phyloP scores from a whole-genome alignment of 2,888 invertebrate species.

The Tortricodes alternella region DNA sequence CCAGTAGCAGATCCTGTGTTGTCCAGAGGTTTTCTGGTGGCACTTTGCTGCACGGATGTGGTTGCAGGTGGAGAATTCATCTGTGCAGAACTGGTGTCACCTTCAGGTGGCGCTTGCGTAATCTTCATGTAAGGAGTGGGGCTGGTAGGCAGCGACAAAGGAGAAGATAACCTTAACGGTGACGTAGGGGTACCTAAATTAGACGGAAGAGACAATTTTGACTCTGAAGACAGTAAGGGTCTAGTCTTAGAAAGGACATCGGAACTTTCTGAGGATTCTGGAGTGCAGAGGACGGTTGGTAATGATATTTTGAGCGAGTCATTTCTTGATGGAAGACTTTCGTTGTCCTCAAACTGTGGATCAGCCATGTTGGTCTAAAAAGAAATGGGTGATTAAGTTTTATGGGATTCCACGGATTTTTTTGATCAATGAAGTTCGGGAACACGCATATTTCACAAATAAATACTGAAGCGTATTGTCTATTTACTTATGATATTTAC shows the following conservation, averaged over 20 bases:
- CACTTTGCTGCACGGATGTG: constrained; percentile 42
- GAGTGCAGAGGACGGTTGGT: constrained; percentile 69
- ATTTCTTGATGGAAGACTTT: constrained; percentile 44
- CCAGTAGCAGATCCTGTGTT: constrained; percentile 71
- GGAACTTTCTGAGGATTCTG: constrained; percentile 49
- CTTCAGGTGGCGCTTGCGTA: constrained; percentile 48
- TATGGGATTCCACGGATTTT: too few species aligned
- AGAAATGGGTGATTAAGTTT: constrained; percentile 36
- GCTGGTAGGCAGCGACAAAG: constrained; percentile 65
- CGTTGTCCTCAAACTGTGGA: constrained; percentile 37
- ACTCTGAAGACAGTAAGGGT: constrained; percentile 61
- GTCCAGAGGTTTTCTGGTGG: constrained; percentile 43
- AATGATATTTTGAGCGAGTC: constrained; percentile 60
- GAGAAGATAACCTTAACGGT: constrained; percentile 63
- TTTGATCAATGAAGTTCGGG: too few species aligned
- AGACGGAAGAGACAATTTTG: constrained; percentile 68
- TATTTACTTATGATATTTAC: too few species aligned
- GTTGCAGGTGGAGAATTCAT: constrained; percentile 36
- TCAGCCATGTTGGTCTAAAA: constrained; percentile 67
- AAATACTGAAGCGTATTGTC: too few species aligned
- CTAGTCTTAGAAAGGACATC: constrained; percentile 46
- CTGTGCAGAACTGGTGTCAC: constrained; percentile 47
- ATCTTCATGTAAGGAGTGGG: constrained; percentile 61
- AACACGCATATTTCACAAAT: too few species aligned
- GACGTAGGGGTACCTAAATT: constrained; percentile 70